Evolutionary conservation across 2,797 vertebrate genomes (phyloP), one percentile per base, ranked within the genome.

Genomic region (Dendrocincla fuliginosa): DNA sequence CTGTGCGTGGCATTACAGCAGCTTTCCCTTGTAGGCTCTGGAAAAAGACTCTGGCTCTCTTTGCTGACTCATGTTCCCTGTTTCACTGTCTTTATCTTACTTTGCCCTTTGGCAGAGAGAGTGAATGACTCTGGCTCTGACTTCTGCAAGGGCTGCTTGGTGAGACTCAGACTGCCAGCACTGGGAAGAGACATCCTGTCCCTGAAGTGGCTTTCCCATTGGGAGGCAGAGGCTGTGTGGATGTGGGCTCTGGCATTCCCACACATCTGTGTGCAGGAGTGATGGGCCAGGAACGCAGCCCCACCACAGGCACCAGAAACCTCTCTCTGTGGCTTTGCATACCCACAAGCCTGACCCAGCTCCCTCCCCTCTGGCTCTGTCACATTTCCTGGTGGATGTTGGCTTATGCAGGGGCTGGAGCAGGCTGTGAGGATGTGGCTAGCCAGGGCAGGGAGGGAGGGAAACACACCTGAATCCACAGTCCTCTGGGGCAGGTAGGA

Each of bases 151-250:
- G 42, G 33, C 44, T 68, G 77, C 49, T 27, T 64, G 39, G 11
- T 2, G 6, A 30, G 61, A 47, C 24, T 82, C 0, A 0, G 42
- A 20, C 53, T 70, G 55, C 0, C 4, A 41, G 42, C 0, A 0
- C 55, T 44, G 27, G n/a, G 53, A 55, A 84, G 56, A 63, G 60
- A 20, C 47, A 25, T 15, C 59, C 69, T 1, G 0, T 22, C 42
- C 41, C 65, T 57, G 84, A 23, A 63, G 71, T 5, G 64, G 28
- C 25, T 80, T 78, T 83, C 17, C 60, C 63, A 49, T 39, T 0
- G 3, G 79, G 49, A 78, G 25, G 4, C 75, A 74, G 86, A 53
- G 52, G 77, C 32, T 28, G 11, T 0, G 39, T 42, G 82, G 55
- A 32, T 83, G 75, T 83, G 93, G 78, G 68, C 55, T 89, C 63